Evolutionary conservation across 2,888 invertebrate species (phyloP).

Genomic region (Drosophila cracens): DNA sequence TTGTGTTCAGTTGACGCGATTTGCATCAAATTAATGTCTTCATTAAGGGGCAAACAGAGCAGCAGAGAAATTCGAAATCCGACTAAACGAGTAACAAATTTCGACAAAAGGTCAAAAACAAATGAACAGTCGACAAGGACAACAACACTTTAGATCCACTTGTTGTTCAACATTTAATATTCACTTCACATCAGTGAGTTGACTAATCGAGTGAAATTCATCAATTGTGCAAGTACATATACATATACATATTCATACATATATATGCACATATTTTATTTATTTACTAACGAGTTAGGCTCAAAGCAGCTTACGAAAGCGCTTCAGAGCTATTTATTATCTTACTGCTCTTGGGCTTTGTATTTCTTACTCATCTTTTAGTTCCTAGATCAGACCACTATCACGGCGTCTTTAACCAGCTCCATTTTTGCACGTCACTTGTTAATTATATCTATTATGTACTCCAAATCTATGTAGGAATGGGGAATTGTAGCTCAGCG

Average conservation of each 20-base stretch:
- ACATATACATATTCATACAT: not conserved
- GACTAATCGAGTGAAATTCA: constrained; percentile 30
- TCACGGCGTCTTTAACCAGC: constrained; percentile 27
- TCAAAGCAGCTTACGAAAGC: not conserved
- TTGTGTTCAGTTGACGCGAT: constrained; percentile 79
- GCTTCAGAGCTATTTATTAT: not conserved
- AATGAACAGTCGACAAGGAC: not conserved
- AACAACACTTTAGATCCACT: constrained; percentile 19
- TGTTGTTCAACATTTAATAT: constrained; percentile 10
- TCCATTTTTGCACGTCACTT: constrained; percentile 57
- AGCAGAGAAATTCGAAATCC: constrained; percentile 19
- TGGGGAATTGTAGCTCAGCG: constrained; percentile 17
- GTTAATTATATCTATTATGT: constrained; percentile 6
- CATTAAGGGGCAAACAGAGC: constrained; percentile 61
- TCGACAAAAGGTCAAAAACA: constrained; percentile 18
- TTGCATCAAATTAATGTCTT: constrained; percentile 82
- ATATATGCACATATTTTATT: not conserved
- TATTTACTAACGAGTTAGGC: not conserved
- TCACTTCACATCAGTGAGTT: not conserved
- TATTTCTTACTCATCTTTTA: too few relatives aligned
- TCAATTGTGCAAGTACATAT: not conserved
- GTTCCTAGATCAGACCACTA: too few relatives aligned
- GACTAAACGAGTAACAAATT: constrained; percentile 7
- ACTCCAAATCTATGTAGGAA: constrained; percentile 1
- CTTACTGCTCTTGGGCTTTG: too few relatives aligned